Evolutionary conservation across 2,888 invertebrate species (phyloP).

Genomic region (Trimorus sp.): DNA sequence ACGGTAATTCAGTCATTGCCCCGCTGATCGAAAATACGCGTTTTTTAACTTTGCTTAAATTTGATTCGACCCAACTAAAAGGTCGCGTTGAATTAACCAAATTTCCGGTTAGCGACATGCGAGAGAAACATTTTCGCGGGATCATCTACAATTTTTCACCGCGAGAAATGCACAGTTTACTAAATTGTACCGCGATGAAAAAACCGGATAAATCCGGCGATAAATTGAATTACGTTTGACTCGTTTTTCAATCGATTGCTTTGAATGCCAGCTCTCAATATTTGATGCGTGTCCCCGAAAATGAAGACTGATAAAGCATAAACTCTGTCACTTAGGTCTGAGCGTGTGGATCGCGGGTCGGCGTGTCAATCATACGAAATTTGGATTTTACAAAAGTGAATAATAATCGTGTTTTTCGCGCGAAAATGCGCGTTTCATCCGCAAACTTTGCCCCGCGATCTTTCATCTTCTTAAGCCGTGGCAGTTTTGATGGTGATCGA

Average conservation of each 20-base stretch:
- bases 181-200: too few relatives aligned
- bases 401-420: slow-evolving; percentile 50
- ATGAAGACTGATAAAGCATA: slow-evolving; percentile 22
- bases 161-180: too few relatives aligned
- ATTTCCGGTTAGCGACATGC: too few relatives aligned
- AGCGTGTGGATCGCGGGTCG: slow-evolving; percentile 24
- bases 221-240: too few relatives aligned
- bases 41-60: too few relatives aligned
- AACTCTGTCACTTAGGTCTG: slow-evolving; percentile 41
- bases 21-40: too few relatives aligned
- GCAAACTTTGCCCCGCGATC: slow-evolving; percentile 42
- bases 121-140: too few relatives aligned
- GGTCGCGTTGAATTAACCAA: too few relatives aligned
- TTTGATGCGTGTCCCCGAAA: neutral
- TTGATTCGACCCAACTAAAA: too few relatives aligned
- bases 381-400: slow-evolving; percentile 51
- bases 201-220: too few relatives aligned
- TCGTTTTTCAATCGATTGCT: neutral
- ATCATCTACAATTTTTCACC: too few relatives aligned
- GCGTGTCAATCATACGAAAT: slow-evolving; percentile 49
- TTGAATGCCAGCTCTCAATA: slow-evolving; percentile 5
- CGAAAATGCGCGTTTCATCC: slow-evolving; percentile 47
- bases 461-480: slow-evolving; percentile 58
- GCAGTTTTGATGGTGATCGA: slow-evolving; percentile 60
- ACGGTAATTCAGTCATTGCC: too few relatives aligned